Percentiles rank a stretch among this genome's conserved stretches.
These are phyloP conservation scores for Dinothrombium tinctorium DNA, from an alignment of 1,140 invertebrate species.

Conservation along the genomic window DNA sequence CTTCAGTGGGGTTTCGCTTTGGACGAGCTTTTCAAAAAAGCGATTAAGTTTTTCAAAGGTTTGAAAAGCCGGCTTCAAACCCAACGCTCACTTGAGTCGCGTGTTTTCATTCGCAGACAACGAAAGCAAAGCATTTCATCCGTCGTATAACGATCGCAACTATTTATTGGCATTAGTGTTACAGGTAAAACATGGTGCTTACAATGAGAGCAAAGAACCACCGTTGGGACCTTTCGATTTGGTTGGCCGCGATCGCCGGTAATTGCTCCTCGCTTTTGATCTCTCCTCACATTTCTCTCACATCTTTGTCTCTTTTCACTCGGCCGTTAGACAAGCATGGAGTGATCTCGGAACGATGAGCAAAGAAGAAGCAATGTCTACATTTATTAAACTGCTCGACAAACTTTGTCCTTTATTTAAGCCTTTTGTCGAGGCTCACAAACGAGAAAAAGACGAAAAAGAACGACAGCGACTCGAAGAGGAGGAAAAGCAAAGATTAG, in stretches of 20 bases:
- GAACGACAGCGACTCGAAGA: conserved; percentile 33
- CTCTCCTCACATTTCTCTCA: not conserved
- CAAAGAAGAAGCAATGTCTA: conserved; percentile 60
- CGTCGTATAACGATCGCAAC: conserved; percentile 78
- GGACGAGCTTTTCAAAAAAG: conserved; percentile 9
- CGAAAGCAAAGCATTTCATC: conserved; percentile 77
- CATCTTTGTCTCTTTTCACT: not conserved
- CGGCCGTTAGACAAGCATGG: conserved; percentile 45
- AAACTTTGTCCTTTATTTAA: conserved; percentile 64
- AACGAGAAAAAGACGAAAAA: conserved; percentile 52
- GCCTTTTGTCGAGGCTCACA: conserved; percentile 71
- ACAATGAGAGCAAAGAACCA: conserved; percentile 41
- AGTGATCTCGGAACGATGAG: conserved; percentile 62
- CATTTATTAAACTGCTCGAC: conserved; percentile 68
- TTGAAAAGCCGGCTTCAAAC: not conserved
- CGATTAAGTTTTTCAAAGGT: conserved; percentile 15
- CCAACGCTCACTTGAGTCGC: conserved; percentile 13
- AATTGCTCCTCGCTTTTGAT: conserved; percentile 10
- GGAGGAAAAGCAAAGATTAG: conserved; percentile 31
- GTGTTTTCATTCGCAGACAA: conserved; percentile 44
- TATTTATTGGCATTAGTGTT: conserved; percentile 72
- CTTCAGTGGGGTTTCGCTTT: conserved; percentile 12
- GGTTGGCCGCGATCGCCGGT: conserved; percentile 70
- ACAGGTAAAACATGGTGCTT: conserved; percentile 68
- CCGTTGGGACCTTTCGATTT: conserved; percentile 81